Conservation (phyloP, 2,888 invertebrate species). For the Sisyra terminalis region DNA sequence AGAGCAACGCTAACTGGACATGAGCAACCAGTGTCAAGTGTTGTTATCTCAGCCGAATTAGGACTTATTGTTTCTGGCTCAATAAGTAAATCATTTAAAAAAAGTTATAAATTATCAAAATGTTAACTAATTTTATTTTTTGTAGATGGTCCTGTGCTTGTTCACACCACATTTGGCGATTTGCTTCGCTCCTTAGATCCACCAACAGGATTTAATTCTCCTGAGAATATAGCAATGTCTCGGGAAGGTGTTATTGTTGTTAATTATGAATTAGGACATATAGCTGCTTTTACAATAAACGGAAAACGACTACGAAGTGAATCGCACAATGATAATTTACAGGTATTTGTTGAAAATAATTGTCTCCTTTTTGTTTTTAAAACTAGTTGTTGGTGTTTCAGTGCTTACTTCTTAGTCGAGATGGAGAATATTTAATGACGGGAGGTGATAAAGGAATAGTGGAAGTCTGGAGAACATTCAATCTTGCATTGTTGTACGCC, state of each 20-base stretch:
- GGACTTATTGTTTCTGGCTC: slow-evolving; percentile 96
- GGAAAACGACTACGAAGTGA: slow-evolving; percentile 78
- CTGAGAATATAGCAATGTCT: slow-evolving; percentile 82
- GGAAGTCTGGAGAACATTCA: slow-evolving; percentile 96
- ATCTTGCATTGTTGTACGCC: slow-evolving; percentile 90
- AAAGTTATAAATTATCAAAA: slow-evolving; percentile 4
- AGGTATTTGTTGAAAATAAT: slow-evolving; percentile 37
- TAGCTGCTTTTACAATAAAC: slow-evolving; percentile 89
- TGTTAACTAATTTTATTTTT: slow-evolving; percentile 8
- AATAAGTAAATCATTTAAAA: slow-evolving; percentile 36
- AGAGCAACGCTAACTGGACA: slow-evolving; percentile 95
- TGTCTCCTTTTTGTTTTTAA: background rate
- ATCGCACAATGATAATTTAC: slow-evolving; percentile 87
- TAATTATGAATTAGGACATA: slow-evolving; percentile 80
- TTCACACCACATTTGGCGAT: slow-evolving; percentile 97
- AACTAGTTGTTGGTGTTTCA: slow-evolving; percentile 25
- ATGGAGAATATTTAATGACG: slow-evolving; percentile 97
- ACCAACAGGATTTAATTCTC: slow-evolving; percentile 56
- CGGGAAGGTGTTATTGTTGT: slow-evolving; percentile 93
- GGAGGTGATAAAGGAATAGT: slow-evolving; percentile 95
- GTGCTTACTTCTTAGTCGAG: slow-evolving; percentile 86
- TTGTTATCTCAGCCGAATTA: slow-evolving; percentile 93
- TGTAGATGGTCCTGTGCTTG: slow-evolving; percentile 85
- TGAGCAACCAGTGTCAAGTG: slow-evolving; percentile 87
- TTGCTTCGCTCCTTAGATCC: slow-evolving; percentile 78